Conservation (phyloP, 2,797 vertebrate genomes). For the Hypotaenidia philippensis region DNA sequence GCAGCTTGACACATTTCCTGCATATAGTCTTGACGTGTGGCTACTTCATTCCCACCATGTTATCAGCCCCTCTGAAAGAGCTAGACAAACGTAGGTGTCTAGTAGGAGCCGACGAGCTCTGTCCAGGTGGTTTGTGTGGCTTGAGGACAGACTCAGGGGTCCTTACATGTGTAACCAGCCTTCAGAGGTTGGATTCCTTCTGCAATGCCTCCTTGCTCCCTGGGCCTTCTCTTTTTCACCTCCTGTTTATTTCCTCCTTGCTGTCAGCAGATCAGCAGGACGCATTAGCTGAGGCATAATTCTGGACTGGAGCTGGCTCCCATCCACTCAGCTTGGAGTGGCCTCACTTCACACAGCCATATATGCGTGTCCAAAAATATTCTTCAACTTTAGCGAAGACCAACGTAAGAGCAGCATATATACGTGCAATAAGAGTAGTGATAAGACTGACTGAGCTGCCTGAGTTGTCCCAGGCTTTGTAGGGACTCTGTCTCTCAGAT, state of each 20-base stretch:
- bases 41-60: neutral
- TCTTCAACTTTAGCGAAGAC: constrained; percentile 4
- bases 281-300: neutral
- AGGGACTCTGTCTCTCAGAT: neutral
- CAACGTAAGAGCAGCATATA: neutral
- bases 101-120: neutral
- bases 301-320: constrained; percentile 30
- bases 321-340: neutral
- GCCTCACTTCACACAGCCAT: neutral
- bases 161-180: neutral
- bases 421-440: neutral
- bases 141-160: neutral
- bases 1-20: neutral
- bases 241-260: constrained; percentile 55
- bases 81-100: neutral
- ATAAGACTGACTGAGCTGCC: neutral
- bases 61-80: neutral
- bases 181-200: neutral
- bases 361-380: constrained; percentile 7
- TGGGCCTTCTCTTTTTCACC: constrained; percentile 53
- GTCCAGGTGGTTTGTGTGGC: neutral
- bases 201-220: constrained; percentile 13
- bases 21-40: neutral
- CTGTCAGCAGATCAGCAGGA: constrained; percentile 67
- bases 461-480: neutral